Percentiles rank a stretch among this genome's conserved stretches.
Conservation (phyloP, 1,140 invertebrate genomes). For the Drosophila orosa region DNA sequence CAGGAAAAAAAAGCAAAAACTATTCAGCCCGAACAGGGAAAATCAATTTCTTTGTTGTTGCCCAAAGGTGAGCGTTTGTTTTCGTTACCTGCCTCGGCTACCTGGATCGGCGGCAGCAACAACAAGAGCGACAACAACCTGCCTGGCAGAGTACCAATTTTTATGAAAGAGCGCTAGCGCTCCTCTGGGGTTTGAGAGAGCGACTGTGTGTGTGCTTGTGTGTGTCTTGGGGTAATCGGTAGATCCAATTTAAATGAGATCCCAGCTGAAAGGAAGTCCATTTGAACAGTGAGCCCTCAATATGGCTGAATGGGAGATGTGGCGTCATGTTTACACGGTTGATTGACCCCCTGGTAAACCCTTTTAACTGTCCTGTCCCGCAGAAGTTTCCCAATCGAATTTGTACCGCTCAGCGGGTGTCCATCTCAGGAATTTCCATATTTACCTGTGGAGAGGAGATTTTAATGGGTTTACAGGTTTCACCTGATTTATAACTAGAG, state of each 20-base stretch:
- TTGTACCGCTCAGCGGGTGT: slow-evolving; percentile 8
- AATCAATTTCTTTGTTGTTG: slow-evolving; percentile 78
- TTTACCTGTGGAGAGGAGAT: slow-evolving; percentile 7
- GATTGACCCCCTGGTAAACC: not conserved
- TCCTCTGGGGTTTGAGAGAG: not conserved
- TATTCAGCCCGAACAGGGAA: slow-evolving; percentile 61
- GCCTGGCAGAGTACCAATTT: slow-evolving; percentile 24
- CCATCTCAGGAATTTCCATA: slow-evolving; percentile 10
- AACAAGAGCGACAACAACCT: slow-evolving; percentile 5
- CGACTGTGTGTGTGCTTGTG: slow-evolving; percentile 14
- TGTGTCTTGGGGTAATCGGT: slow-evolving; percentile 50
- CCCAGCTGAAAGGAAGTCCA: slow-evolving; percentile 25
- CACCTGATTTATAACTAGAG: not conserved
- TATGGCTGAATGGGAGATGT: slow-evolving; percentile 7
- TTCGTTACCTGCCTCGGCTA: slow-evolving; percentile 61
- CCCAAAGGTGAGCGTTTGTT: slow-evolving; percentile 47
- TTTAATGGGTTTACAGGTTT: too few species aligned
- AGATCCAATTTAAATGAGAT: slow-evolving; percentile 75
- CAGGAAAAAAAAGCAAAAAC: slow-evolving; percentile 49
- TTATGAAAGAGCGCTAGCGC: slow-evolving; percentile 3
- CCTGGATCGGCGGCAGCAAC: slow-evolving; percentile 40
- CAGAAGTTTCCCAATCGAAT: not conserved
- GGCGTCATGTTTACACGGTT: not conserved
- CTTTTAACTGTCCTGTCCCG: not conserved
- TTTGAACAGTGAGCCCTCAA: slow-evolving; percentile 36